Evolutionary conservation across 2,888 invertebrate genomes (phyloP), one percentile per base, ranked within the genome.

Genomic region (Strigamia crassipes): DNA sequence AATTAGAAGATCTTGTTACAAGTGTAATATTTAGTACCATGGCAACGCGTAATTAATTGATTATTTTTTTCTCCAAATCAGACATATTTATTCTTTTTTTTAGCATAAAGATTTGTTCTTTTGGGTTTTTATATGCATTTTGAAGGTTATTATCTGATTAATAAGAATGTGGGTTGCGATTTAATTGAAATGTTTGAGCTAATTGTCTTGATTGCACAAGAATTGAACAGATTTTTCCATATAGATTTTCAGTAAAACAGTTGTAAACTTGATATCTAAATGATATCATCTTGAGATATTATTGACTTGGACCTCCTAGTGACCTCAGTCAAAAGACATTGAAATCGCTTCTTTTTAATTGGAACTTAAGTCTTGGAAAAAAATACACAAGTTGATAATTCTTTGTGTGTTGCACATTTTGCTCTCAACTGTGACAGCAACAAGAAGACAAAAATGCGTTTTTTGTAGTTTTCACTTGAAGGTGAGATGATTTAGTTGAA

Each of bases 311-410:
- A 73, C 73, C 73, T 73, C 31, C 23, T 73, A 15, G 31, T 73
- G 73, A 73, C 73, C 73, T 73, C 73, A 73, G 73, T 73, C 31
- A 73, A 73, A 73, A 73, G 73, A 73, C 73, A 73, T 73, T 73
- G 73, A 73, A 73, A 73, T 73, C 73, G 31, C 73, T 73, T 73
- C 13, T 73, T 73, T 73, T 73, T 31, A 73, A 31, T 73, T 23
- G 73, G 31, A 73, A 73, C 73, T 23, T 12, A 73, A 73, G 27
- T 73, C 27, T 73, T 73, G 27, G 9, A 12, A 27, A 66, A 73
- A 73, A 73, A 27, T 27, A 66, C n/a, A 73, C 12, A 73, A 73
- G 31, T 18, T 73, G 73, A 73, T 73, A 73, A 73, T 73, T 73
- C 73, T 73, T 73, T 73, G 73, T 73, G 13, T 73, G 73, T 31